Base-by-base conservation (phyloP, 1,140 invertebrate genomes). In the Sweltsa coloradensis region DNA sequence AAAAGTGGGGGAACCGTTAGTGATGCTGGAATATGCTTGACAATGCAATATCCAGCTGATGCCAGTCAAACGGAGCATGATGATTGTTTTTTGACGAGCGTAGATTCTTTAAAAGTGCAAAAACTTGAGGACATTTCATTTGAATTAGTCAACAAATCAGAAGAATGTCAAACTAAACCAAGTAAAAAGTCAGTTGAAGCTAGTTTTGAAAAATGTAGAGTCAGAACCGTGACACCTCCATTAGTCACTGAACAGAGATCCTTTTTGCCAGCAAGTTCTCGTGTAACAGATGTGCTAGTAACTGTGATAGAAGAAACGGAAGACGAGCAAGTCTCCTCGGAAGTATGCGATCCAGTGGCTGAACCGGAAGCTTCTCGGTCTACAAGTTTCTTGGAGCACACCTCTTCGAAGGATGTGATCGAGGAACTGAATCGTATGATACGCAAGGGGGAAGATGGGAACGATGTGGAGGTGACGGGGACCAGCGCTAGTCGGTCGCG, bases 401-500 rank as follows among this genome's bases (percentile, higher is more conserved):
- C 79, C 4, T 81, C 79, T 24, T 81, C 78, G 22, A 83, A 82
- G 57, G 79, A 83, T 57, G 78, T 83, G n/a, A 83, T 83, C 49
- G 79, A 82, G 51, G 79, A 83, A 59, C 62, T 84, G 23, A 82
- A 83, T 59, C 69, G 79, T 55, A 81, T 83, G 76, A 81, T 82
- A 37, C 66, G 67, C n/a, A 74, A 71, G 46, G 72, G 70, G 1
- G 72, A 74, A 9, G 71, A 72, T 9, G 53, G 22, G 51, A 49
- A 34, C 19, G 64, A 62, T 36, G 60, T 48, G 34, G 59, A 53
- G 45, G 51, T 50, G 13, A 64, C 58, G 19, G 60, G 57, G 29
- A 41, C 60, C 5, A 13, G 29, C 19, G 50, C 9, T 5, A 19
- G 34, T 16, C 22, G 25, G 5, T 45, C 41, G 25, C 16, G 34